Evolutionary conservation across 2,888 invertebrate species (phyloP), one percentile per base, ranked within the genome.

Genomic region (Eueremaeus valkanovi): DNA sequence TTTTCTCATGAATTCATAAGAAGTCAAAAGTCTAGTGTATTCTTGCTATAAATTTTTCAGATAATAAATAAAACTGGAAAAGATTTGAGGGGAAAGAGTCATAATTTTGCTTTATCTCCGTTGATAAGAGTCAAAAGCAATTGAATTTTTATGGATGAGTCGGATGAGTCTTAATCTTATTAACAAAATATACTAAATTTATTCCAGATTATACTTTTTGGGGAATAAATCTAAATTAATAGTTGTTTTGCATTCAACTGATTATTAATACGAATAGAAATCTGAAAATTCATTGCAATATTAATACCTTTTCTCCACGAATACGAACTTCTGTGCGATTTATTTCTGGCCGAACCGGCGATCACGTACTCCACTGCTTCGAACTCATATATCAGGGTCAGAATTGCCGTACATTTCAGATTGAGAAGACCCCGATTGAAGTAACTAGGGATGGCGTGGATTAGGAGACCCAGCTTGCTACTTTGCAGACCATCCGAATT

Each of bases 361-460:
- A 76, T 70, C 21, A 76, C 40, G 72, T 63, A 63, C 63, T 73
- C 73, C 0, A 51, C 73, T 8, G 76, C 40, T 21, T 76, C 76
- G 16, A 70, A 73, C 73, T 73, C 61, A 31, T 76, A 75, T 1
- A 72, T 33, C 29, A 77, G 27, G 33, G 75, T 73, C 16, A 77
- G 36, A 24, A 40, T 72, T 42, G 77, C 73, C 8, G 27, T 29
- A 72, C 77, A 77, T 51, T 42, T 72, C 13, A 77, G 40, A 21
- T 55, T 45, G 5, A 77, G 42, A 16, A 73, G 29, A 61, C 77
- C 77, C 13, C 45, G 13, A 68, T 42, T 33, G 51, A 75, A 77
- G 29, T 68, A 72, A 21, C 63, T 36, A 3, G 45, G 58, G 51
- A 55, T 49, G 16, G 75, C 75, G 13, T 73, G 27, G 6, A 77